Conservation (phyloP, 2,888 invertebrate species). For the Elegia similella region DNA sequence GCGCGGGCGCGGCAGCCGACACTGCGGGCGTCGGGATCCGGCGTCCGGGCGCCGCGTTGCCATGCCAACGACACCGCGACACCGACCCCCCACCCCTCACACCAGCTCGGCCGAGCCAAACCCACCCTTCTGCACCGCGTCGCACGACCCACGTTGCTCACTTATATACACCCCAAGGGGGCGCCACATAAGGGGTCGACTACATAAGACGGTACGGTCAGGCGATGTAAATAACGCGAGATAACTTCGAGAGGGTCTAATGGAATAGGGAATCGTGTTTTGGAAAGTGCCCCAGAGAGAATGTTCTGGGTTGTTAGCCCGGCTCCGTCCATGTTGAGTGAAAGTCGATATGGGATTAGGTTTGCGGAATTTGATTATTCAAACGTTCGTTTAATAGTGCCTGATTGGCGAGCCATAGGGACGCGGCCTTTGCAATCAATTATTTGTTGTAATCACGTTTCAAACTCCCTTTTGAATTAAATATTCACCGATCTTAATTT, state of each 20-base stretch:
- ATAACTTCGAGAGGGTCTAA: conserved; percentile 79
- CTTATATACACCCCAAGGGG: conserved; percentile 56
- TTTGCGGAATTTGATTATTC: conserved; percentile 67
- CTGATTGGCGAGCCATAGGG: conserved; percentile 22
- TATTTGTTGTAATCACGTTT: conserved; percentile 13
- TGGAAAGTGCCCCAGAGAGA: conserved; percentile 75
- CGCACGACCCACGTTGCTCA: conserved; percentile 60
- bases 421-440: conserved; percentile 13
- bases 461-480: conserved; percentile 9
- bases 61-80: conserved; percentile 82
- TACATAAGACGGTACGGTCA: conserved; percentile 80
- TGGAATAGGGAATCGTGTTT: conserved; percentile 79
- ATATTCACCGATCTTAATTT: conserved; percentile 16
- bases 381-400: conserved; percentile 51
- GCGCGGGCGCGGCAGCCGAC: conserved; percentile 78
- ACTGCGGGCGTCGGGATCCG: conserved; percentile 83
- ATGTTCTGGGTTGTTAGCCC: conserved; percentile 69
- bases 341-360: conserved; percentile 74
- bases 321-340: conserved; percentile 61
- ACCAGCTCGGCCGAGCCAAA: conserved; percentile 39
- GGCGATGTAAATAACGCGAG: conserved; percentile 80
- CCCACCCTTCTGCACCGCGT: conserved; percentile 50
- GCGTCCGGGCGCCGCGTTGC: conserved; percentile 83
- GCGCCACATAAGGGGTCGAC: conserved; percentile 67
- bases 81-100: conserved; percentile 45